These are phyloP conservation scores for Apamea monoglypha DNA, from an alignment of 2,888 invertebrate genomes.

Conservation along the genomic window DNA sequence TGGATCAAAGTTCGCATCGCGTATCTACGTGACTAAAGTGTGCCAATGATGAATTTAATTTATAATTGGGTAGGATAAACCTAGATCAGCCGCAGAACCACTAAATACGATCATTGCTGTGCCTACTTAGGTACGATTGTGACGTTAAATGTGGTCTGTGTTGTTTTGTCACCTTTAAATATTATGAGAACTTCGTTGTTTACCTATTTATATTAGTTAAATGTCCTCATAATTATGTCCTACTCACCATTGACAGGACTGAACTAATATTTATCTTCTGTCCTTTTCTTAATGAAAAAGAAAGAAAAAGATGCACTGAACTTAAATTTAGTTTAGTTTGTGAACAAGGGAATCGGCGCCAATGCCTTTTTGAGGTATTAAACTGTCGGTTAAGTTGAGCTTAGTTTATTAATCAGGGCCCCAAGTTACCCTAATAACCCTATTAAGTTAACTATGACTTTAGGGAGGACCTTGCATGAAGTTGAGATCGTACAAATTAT, in stretches of 20 bases:
- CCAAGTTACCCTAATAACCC: no score
- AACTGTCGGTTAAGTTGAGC: no score
- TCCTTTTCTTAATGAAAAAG: no score
- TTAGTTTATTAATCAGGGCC: no score
- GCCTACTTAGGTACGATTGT: not conserved
- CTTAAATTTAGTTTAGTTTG: no score
- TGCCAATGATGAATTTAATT: constrained; percentile 26
- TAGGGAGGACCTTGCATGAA: no score
- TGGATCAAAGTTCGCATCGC: constrained; percentile 14
- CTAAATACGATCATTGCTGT: constrained; percentile 8
- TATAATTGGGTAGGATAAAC: constrained; percentile 41
- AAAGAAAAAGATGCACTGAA: no score
- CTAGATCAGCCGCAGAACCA: constrained; percentile 37
- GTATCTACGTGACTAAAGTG: constrained; percentile 37
- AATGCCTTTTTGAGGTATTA: no score
- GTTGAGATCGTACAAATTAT: no score
- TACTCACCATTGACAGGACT: not conserved
- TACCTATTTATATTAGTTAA: constrained; percentile 3
- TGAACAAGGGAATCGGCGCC: no score
- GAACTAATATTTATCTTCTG: no score
- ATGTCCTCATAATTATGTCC: not conserved
- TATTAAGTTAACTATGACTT: no score
- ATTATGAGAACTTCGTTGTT: not conserved
- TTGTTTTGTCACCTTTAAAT: constrained; percentile 25
- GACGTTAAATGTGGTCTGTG: constrained; percentile 34